phyloP scores from a whole-genome alignment of 2,797 vertebrate genomes.

The Scolopax rusticola region DNA sequence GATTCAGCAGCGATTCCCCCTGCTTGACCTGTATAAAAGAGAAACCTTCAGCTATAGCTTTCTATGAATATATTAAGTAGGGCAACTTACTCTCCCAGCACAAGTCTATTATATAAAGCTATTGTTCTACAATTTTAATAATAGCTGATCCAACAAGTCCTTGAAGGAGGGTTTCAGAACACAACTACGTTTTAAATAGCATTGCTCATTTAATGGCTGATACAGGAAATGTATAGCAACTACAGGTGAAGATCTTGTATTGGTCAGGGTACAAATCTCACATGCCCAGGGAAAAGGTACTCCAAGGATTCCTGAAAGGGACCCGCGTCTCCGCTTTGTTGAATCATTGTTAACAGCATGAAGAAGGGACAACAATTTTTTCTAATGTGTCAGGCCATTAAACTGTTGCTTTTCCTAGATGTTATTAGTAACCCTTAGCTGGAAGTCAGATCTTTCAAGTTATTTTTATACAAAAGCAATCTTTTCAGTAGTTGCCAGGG shows the following conservation, averaged over 20 bases:
- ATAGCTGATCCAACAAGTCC: not conserved
- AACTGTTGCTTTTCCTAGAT: not conserved
- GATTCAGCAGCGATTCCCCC: slow-evolving; percentile 86
- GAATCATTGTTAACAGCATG: not conserved
- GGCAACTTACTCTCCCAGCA: slow-evolving; percentile 71
- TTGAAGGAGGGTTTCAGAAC: slow-evolving; percentile 39
- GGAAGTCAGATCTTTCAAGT: not conserved
- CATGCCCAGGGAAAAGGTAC: not conserved
- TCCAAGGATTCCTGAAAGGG: not conserved
- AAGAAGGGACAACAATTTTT: not conserved
- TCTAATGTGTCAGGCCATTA: not conserved
- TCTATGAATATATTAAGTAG: slow-evolving; percentile 82
- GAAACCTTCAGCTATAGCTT: slow-evolving; percentile 82
- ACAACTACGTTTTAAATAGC: slow-evolving; percentile 9
- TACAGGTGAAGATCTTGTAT: not conserved
- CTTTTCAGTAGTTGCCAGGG: not conserved
- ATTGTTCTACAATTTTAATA: slow-evolving; percentile 52
- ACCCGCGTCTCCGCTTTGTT: not conserved
- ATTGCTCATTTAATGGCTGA: not conserved
- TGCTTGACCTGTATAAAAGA: slow-evolving; percentile 86
- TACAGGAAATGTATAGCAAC: not conserved
- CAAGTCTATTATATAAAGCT: slow-evolving; percentile 28
- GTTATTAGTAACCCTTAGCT: not conserved
- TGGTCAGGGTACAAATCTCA: not conserved
- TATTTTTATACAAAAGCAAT: not conserved